Evolutionary conservation across 2,797 vertebrate genomes (phyloP), one percentile per base, ranked within the genome.

Genomic region (Alauda arvensis): DNA sequence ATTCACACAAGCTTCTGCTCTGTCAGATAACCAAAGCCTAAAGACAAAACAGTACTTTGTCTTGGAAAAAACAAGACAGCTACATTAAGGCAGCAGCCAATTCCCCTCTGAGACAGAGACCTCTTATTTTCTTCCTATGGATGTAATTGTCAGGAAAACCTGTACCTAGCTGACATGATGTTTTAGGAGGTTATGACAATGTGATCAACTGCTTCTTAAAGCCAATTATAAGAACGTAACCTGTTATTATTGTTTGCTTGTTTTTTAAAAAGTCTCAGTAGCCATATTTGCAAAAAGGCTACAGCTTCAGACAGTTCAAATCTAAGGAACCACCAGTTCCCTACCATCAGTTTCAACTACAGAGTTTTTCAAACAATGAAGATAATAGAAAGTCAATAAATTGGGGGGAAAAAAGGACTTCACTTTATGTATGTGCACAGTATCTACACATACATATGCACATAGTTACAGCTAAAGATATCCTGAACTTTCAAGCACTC

Each of bases 281-380:
- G 49, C 28, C 46, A 91, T 31, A 28, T 60, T 59, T 81, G n/a
- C 55, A 88, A 62, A 84, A 77, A 83, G 51, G 33, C 26, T n/a
- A 78, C 33, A 85, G 59, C 70, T 85, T 89, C 78, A 87, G 80
- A 61, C 21, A 88, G 75, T 57, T 52, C 63, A 83, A 87, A 75
- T n/a, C 37, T 56, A 76, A 88, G 71, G 42, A 52, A 29, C 24
- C 46, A 60, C 23, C 31, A 33, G 19, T 4, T 66, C 29, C 24
- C 48, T 37, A 48, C 19, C 45, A 67, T 65, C 74, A 62, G 53
- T 83, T 93, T 83, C 74, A 91, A 69, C 14, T 53, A 62, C 24
- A 17, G 76, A 42, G 56, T n/a, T 77, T 95, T 88, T 77, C 55
- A 52, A 55, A 37, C 40, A 68, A 39, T 14, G 6, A 63, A 39